These are phyloP conservation scores for Drosophila parvula DNA, from an alignment of 1,140 invertebrate genomes.

Conservation along the genomic window DNA sequence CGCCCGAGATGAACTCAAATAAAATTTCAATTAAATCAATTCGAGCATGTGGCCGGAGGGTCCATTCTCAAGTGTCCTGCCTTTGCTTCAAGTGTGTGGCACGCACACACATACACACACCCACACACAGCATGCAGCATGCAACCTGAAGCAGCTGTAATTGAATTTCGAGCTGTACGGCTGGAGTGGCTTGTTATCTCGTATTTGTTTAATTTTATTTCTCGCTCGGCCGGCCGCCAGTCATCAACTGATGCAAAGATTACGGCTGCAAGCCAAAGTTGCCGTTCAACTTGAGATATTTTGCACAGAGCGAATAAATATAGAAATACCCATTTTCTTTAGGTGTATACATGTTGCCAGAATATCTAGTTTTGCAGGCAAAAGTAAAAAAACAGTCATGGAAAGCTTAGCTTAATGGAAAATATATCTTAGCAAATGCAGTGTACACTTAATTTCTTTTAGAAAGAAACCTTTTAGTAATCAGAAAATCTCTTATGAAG, in stretches of 20 bases:
- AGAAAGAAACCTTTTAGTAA: too few species aligned
- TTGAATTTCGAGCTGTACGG: constrained; percentile 49
- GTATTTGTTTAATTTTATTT: constrained; percentile 69
- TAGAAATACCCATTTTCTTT: too few species aligned
- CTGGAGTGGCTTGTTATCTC: constrained; percentile 58
- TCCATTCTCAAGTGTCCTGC: constrained; percentile 28
- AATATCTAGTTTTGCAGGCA: too few species aligned
- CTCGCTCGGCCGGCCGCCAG: constrained; percentile 34
- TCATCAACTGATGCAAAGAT: constrained; percentile 66
- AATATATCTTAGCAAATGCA: too few species aligned
- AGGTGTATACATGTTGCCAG: too few species aligned
- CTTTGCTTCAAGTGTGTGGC: constrained; percentile 9
- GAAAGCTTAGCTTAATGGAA: too few species aligned
- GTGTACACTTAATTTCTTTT: too few species aligned
- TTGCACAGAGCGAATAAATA: constrained; percentile 4
- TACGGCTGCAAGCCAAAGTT: constrained; percentile 33
- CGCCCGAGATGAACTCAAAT: constrained; percentile 33
- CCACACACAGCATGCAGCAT: constrained; percentile 28
- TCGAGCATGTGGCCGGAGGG: constrained; percentile 47
- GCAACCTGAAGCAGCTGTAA: constrained; percentile 56
- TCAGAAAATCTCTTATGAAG: too few species aligned
- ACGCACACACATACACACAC: constrained; percentile 3
- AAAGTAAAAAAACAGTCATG: too few species aligned
- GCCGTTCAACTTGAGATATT: constrained; percentile 18
- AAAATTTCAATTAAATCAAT: constrained; percentile 67